Base-by-base conservation (phyloP, 2,113 vertebrate species). In the Bujurquina vittata region DNA sequence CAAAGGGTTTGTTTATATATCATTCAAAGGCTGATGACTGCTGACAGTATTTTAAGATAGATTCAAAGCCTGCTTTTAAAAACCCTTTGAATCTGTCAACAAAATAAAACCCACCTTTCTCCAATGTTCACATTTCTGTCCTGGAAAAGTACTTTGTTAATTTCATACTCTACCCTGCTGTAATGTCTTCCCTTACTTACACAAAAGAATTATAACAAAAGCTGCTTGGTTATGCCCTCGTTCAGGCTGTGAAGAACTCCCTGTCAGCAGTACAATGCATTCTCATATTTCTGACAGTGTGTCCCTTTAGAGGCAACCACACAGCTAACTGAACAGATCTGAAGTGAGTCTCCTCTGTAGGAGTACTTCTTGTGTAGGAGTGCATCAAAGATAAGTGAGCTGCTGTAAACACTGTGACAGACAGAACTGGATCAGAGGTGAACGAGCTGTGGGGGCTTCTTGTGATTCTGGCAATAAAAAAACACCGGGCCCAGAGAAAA, bases 361-460 rank as follows among this genome's bases (percentile, higher is more conserved):
- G 35, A 26, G 55, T 23, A 7, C 33, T 81, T 23, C n/a, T 83
- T 77, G 37, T 75, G 78, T 40, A 26, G 69, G 56, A 59, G 52
- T 55, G 5, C 60, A 65, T 22, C 52, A 46, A 57, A 74, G 65
- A 72, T 17, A 69, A 12, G 40, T 43, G 65, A 82, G 72, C 72
- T 61, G 62, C 62, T 40, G 79, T 67, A 35, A 85, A 18, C 55
- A 7, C 79, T 63, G 52, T 56, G 75, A 73, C 72, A 33, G 61
- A 54, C 54, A 77, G 57, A 79, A 49, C 22, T 31, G 54, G 86
- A 80, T 84, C 61, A 55, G 74, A 65, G 77, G 74, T 74, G 75
- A 84, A 31, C 1, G 29, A 79, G 60, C 18, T 63, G 80, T 72
- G 56, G 67, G 58, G 79, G 35, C 11, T 10, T 75, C 83, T 81